Evolutionary conservation across 2,797 vertebrate genomes (phyloP).

Genomic region (Premnoplex brunnescens): DNA sequence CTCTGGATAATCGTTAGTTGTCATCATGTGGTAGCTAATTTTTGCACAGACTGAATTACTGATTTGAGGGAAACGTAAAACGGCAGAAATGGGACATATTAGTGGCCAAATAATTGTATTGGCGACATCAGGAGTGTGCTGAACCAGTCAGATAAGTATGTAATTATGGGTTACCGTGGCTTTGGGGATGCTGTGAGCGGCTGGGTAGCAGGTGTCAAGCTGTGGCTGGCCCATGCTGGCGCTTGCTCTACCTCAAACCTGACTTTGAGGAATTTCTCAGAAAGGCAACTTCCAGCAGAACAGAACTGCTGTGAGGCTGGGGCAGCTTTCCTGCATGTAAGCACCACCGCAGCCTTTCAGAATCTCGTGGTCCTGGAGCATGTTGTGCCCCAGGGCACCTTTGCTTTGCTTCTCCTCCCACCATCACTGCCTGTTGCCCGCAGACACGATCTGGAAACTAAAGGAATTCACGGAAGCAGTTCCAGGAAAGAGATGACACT

Average conservation of each 20-base stretch:
- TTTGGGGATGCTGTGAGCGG: not conserved
- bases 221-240: no score
- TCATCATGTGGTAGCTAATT: not conserved
- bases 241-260: not conserved
- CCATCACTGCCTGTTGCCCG: fast-evolving
- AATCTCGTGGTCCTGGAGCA: fast-evolving
- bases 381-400: not conserved
- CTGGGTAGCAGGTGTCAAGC: not conserved
- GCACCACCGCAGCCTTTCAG: fast-evolving
- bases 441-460: not conserved
- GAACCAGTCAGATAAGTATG: not conserved
- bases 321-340: fast-evolving
- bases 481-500: not conserved
- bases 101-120: not conserved
- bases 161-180: not conserved
- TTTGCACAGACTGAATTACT: not conserved
- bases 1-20: not conserved
- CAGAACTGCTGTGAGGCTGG: not conserved
- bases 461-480: not conserved
- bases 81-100: not conserved
- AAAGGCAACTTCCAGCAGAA: not conserved
- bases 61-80: not conserved
- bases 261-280: not conserved
- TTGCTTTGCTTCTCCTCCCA: not conserved
- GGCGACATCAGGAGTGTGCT: not conserved